Evolutionary conservation across 2,888 invertebrate species (phyloP).

Genomic region (Drosophila merina): DNA sequence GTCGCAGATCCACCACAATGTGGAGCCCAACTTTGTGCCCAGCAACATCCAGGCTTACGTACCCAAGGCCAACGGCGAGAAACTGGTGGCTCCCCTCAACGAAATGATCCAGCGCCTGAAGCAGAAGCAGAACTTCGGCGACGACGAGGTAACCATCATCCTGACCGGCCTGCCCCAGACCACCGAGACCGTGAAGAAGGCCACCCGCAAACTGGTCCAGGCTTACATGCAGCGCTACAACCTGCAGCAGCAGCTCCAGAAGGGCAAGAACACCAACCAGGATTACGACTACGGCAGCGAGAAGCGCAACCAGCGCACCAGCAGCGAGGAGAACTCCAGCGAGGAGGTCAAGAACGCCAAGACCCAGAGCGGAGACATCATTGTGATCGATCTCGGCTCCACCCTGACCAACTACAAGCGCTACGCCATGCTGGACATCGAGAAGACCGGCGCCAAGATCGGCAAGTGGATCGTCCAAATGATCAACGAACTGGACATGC

Average conservation of each 20-base stretch:
- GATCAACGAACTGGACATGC: conserved; percentile 67
- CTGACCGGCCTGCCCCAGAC: conserved; percentile 76
- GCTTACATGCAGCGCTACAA: conserved; percentile 81
- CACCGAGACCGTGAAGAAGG: conserved; percentile 67
- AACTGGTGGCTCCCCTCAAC: conserved; percentile 65
- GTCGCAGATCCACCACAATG: conserved; percentile 68
- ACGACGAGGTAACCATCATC: conserved; percentile 80
- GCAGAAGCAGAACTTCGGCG: conserved; percentile 67
- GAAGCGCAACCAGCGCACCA: conserved; percentile 20
- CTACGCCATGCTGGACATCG: conserved; percentile 63
- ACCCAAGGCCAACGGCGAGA: conserved; percentile 75
- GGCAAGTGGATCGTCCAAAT: conserved; percentile 44
- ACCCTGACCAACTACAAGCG: conserved; percentile 69
- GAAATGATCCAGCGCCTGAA: conserved; percentile 63
- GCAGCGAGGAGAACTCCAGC: conserved; percentile 65
- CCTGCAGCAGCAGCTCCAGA: conserved; percentile 40
- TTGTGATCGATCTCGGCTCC: conserved; percentile 76
- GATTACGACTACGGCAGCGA: conserved; percentile 17
- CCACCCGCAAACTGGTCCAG: conserved; percentile 71
- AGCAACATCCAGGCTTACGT: conserved; percentile 61
- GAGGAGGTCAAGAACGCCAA: conserved; percentile 47
- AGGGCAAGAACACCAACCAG: conserved; percentile 43
- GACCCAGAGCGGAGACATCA: conserved; percentile 67
- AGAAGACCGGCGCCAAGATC: conserved; percentile 72
- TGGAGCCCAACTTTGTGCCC: conserved; percentile 20